phyloP scores from a whole-genome alignment of 1,140 invertebrate species.

The Euura saliciscinereae region DNA sequence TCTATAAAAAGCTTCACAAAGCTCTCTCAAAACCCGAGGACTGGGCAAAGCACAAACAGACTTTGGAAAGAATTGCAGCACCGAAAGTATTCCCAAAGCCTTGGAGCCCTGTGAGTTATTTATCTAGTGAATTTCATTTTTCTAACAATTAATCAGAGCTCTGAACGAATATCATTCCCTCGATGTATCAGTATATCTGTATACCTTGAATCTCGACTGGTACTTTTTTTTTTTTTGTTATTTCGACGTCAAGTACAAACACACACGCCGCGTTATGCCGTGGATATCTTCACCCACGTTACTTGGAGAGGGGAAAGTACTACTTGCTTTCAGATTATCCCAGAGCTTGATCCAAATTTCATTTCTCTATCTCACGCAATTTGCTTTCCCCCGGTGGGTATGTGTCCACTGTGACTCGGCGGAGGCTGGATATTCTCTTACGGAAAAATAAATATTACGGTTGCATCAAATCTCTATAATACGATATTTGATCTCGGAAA shows the following conservation, averaged over 20 bases:
- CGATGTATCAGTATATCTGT: no score
- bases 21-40: constrained; percentile 35
- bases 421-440: not conserved
- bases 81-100: constrained; percentile 31
- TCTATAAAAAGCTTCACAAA: constrained; percentile 33
- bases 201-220: not conserved
- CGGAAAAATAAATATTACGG: not conserved
- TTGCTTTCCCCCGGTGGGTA: not conserved
- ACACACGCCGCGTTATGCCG: no score
- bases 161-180: no score
- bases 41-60: constrained; percentile 39
- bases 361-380: constrained; percentile 5
- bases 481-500: no score
- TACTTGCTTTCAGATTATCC: no score
- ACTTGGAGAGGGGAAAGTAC: no score
- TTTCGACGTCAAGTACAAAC: not conserved
- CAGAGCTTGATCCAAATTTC: not conserved
- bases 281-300: no score
- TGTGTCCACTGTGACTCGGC: not conserved
- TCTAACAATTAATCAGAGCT: no score
- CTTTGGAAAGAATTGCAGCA: constrained; percentile 32
- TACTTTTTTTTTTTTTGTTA: not conserved
- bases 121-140: no score
- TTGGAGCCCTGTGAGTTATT: constrained; percentile 27
- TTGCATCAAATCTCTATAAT: no score